These are phyloP conservation scores for Chrysogorgia sp. DNA, from an alignment of 92 coral and sea anemone genomes.

Conservation along the genomic window DNA sequence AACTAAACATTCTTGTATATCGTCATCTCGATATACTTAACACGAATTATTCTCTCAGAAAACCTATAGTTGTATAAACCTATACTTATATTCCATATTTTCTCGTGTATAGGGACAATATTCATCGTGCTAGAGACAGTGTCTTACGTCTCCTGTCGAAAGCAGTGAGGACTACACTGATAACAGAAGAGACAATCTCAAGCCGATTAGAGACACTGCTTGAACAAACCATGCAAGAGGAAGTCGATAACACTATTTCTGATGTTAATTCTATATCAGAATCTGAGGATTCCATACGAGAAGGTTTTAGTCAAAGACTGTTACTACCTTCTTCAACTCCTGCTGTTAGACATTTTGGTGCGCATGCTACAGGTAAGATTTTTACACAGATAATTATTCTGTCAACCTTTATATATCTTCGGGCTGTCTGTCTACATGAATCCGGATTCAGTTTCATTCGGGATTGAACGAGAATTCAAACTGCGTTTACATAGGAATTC, in stretches of 20 bases:
- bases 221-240: slow-evolving; percentile 83
- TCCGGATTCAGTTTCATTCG: too few relatives aligned
- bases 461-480: too few relatives aligned
- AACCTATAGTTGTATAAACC: too few relatives aligned
- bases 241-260: slow-evolving; percentile 62
- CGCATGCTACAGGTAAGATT: slow-evolving; percentile 56
- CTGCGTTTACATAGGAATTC: too few relatives aligned
- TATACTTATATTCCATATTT: too few relatives aligned
- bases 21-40: too few relatives aligned
- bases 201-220: slow-evolving; percentile 86
- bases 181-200: slow-evolving; percentile 89
- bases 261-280: slow-evolving; percentile 75
- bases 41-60: too few relatives aligned
- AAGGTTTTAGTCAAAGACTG: slow-evolving; percentile 67
- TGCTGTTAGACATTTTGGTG: slow-evolving; percentile 67
- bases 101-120: slow-evolving; percentile 63
- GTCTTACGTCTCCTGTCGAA: slow-evolving; percentile 80
- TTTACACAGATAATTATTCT: too few relatives aligned
- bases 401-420: too few relatives aligned
- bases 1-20: too few relatives aligned
- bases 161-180: slow-evolving; percentile 79
- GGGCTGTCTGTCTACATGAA: too few relatives aligned
- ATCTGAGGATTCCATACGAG: slow-evolving; percentile 63
- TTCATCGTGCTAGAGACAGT: slow-evolving; percentile 79
- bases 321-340: slow-evolving; percentile 80